phyloP scores from a whole-genome alignment of 2,113 vertebrate species.

The Otolemur garnettii region DNA sequence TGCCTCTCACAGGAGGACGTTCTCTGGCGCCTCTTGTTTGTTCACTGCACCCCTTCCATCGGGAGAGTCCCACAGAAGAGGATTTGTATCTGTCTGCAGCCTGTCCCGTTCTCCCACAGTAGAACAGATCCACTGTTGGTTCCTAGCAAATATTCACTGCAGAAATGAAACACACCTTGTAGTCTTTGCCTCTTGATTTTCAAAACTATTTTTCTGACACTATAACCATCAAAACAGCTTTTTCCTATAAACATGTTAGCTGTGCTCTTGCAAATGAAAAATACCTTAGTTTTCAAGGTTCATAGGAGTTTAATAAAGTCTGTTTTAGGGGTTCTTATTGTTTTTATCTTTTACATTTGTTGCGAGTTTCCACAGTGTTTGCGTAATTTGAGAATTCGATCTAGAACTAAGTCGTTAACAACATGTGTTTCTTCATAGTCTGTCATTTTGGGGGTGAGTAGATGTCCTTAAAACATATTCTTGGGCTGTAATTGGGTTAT shows the following conservation, averaged over 20 bases:
- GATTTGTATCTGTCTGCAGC: background rate
- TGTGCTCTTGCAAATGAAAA: background rate
- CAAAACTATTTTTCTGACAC: conserved; percentile 23
- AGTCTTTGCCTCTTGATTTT: background rate
- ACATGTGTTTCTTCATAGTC: background rate
- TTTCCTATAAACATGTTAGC: background rate
- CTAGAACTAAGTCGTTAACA: background rate
- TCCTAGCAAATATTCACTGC: background rate
- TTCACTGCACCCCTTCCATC: background rate
- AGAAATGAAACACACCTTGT: background rate
- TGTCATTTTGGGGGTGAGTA: background rate
- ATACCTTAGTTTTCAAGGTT: background rate
- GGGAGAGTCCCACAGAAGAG: background rate
- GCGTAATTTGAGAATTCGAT: background rate
- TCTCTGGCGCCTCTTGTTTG: background rate
- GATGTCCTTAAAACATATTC: background rate
- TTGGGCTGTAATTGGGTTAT: no score
- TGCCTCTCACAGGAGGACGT: background rate
- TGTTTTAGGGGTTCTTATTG: background rate
- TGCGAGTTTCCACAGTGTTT: background rate
- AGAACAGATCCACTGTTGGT: background rate
- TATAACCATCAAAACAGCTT: background rate
- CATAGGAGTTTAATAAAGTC: background rate
- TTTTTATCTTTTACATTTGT: background rate
- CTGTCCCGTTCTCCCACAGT: background rate